Base-by-base conservation (phyloP, 92 coral and sea anemone species). In the Porites divaricata region DNA sequence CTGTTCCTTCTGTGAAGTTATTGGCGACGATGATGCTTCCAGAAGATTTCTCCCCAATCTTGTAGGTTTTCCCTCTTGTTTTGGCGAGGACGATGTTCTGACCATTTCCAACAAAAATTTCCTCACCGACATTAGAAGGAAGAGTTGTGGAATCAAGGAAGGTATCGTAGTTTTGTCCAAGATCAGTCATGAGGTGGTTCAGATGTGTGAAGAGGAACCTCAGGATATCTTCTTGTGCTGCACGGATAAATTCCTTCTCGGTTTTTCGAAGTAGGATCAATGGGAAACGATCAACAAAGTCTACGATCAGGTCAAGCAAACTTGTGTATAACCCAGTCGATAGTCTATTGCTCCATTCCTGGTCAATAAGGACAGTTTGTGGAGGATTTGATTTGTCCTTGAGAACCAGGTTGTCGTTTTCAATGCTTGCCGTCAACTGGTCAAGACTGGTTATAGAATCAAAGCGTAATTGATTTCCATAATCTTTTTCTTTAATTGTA, bases 31-130 rank as follows among this genome's bases (percentile, higher is more conserved):
- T 80, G 26, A 80, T 80, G 65, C 85, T 67, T 49, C 77, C 65
- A 51, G 85, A 80, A 2, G 85, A 66, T 14, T 28, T 65, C 0
- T 35, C 12, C 4, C 85, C 85, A 64, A 80, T 22, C 48, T 11
- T 80, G 85, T 80, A 80, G 24, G 85, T 80, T 20, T 65, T 65
- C 10, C 64, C 77, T 68, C 52, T 80, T 35, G 76, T 80, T 80
- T 80, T 80, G 0, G 85, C 85, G 4, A 80, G 67, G 67, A 80
- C 76, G 52, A 80, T 80, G 52, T 80, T 80, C 65, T 65, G 63
- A 49, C 85, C 85, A 80, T 80, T 80, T 66, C 85, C 85, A 67
- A 80, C 77, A n/a, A 67, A 16, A 67, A 80, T 80, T 65, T 80
- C 85, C n/a, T 4, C 25, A 58, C 61, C 48, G 10, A 80, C 63